Evolutionary conservation across 2,113 vertebrate genomes (phyloP).

Genomic region (Opisthocomus hoazin): DNA sequence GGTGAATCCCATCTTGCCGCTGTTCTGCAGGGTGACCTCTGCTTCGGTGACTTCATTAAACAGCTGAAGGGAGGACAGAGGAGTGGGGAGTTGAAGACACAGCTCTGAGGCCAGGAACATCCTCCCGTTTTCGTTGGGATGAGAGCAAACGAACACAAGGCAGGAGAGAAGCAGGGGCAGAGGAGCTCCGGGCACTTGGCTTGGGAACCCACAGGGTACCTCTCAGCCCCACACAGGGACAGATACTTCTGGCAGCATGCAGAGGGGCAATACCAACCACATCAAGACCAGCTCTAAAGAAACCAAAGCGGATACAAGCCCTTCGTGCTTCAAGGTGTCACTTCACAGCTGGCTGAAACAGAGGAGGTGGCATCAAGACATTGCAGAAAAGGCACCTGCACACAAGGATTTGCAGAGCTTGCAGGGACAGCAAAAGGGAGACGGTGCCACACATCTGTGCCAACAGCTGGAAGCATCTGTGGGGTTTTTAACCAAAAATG

Average conservation of each 20-base stretch:
- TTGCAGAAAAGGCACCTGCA: background rate
- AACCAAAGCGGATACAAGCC: background rate
- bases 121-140: background rate
- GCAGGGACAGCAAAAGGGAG: background rate
- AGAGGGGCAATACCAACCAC: background rate
- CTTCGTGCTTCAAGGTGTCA: background rate
- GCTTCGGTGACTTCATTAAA: conserved; percentile 73
- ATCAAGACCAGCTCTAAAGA: background rate
- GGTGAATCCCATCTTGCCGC: conserved; percentile 76
- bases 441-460: background rate
- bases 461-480: background rate
- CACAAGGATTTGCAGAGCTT: too few species aligned
- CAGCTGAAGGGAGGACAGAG: conserved; percentile 24
- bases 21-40: conserved; percentile 76
- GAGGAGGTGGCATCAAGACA: background rate
- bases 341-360: background rate
- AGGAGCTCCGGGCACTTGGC: fast-evolving
- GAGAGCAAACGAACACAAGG: background rate
- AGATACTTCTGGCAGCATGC: background rate
- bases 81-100: background rate
- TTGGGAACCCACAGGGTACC: background rate
- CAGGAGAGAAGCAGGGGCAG: background rate
- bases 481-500: background rate
- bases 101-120: background rate
- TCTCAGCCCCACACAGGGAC: background rate